phyloP scores from a whole-genome alignment of 2,797 vertebrate genomes.

The Sebastes minor region DNA sequence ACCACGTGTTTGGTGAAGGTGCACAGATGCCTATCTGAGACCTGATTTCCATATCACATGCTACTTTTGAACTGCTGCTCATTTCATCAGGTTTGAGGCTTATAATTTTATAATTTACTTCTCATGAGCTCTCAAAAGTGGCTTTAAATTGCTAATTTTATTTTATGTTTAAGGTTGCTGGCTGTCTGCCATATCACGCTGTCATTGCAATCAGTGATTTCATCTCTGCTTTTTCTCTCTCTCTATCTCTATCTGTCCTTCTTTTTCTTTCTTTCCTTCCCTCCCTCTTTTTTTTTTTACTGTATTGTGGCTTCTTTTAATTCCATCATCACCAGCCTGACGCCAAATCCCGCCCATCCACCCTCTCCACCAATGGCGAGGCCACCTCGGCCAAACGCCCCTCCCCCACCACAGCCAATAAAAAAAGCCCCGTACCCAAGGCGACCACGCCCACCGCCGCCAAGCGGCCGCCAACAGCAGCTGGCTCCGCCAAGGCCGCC shows the following conservation, averaged over 20 bases:
- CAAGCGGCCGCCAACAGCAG: slow-evolving; percentile 82
- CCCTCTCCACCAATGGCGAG: slow-evolving; percentile 79
- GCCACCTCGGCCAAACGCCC: slow-evolving; percentile 84
- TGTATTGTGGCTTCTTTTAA: slow-evolving; percentile 48
- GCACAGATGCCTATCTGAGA: background rate
- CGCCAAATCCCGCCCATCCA: slow-evolving; percentile 83
- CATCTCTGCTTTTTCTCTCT: slow-evolving; percentile 36
- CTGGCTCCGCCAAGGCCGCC: slow-evolving; percentile 75
- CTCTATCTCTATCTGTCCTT: slow-evolving; percentile 13
- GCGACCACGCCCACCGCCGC: slow-evolving; percentile 77
- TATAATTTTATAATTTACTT: slow-evolving; percentile 28
- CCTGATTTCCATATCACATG: slow-evolving; percentile 23
- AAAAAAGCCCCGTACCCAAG: slow-evolving; percentile 86
- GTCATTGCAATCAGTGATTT: slow-evolving; percentile 46
- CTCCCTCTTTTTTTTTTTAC: slow-evolving; percentile 1
- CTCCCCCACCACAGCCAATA: slow-evolving; percentile 83
- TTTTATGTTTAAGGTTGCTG: slow-evolving; percentile 25
- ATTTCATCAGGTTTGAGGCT: slow-evolving; percentile 27
- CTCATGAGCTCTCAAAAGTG: slow-evolving; percentile 11
- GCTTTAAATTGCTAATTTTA: slow-evolving; percentile 25
- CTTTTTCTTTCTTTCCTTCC: background rate
- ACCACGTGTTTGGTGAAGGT: background rate
- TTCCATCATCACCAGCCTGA: slow-evolving; percentile 83
- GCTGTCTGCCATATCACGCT: slow-evolving; percentile 51
- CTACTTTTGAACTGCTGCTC: slow-evolving; percentile 20